Conservation (phyloP, 2,113 vertebrate species). For the Ophiodon elongatus region DNA sequence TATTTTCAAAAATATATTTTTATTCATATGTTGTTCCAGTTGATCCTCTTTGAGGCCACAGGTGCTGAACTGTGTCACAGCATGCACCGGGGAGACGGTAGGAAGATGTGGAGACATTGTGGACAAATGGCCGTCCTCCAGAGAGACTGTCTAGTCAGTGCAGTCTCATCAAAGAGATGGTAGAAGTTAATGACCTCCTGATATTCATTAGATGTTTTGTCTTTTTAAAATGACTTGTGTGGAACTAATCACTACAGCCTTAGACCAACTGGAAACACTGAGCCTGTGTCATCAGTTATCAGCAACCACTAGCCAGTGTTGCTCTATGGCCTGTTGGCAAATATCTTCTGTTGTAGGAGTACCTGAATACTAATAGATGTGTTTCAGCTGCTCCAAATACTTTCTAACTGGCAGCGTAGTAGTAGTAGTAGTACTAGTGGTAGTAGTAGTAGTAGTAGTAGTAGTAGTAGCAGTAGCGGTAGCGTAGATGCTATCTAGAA, state of each 20-base stretch:
- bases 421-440: too few relatives aligned
- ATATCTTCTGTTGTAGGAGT: not conserved
- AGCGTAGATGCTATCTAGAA: not conserved
- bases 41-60: not conserved
- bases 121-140: not conserved
- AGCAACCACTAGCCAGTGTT: not conserved
- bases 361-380: not conserved
- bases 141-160: conserved; percentile 4
- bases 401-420: not conserved
- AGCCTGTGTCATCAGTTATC: not conserved
- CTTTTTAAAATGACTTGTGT: not conserved
- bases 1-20: not conserved
- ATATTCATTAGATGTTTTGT: not conserved
- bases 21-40: not conserved
- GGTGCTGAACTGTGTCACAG: conserved; percentile 19
- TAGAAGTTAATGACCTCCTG: conserved; percentile 2
- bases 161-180: conserved; percentile 1
- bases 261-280: not conserved
- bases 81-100: not conserved
- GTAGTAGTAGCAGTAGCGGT: too few relatives aligned
- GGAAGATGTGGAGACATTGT: conserved; percentile 15
- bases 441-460: too few relatives aligned
- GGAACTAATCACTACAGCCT: not conserved
- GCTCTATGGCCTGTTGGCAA: not conserved
- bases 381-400: not conserved